Evolutionary conservation across 37 sponge, comb jelly and placozoan genomes (phyloP), one percentile per base, ranked within the genome.

Genomic region (Haliclona indistincta): DNA sequence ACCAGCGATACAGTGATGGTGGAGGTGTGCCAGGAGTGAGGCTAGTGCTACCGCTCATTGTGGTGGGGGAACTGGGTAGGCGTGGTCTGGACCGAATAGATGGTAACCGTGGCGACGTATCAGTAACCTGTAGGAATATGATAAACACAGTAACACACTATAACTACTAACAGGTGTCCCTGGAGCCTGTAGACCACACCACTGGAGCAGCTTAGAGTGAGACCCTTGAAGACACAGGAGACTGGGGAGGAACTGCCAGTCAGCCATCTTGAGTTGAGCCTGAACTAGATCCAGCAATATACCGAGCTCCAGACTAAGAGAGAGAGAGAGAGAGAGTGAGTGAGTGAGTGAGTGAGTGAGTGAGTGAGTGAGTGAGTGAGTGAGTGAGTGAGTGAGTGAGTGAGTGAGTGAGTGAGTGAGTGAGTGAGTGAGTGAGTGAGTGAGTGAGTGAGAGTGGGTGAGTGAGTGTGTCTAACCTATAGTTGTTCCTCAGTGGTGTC

Each of bases 1-100:
- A 20, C 87, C 87, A 87, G 64, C 63, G 60, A 71, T 81, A 87
- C 45, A 87, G 82, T n/a, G 67, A 55, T 11, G 87, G 87, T 5
- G 15, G 68, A n/a, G 23, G 43, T 52, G 13, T 38, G 56, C n/a
- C 52, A 42, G 4, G 85, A 64, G 15, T 71, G 72, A 41, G 78
- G 34, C n/a, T 42, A 60, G 17, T 74, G 25, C 11, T 25, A 39
- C 2, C 1, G 0, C 34, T 33, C 62, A 60, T 20, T 38, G 67
- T 17, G 17, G 37, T 38, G 36, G 39, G 51, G 15, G 15, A 10
- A 47, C 15, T 47, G 40, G 19, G 64, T 54, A 28, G 75, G 65
- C 23, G 28, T 73, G 82, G 34, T 47, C 28, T 30, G 41, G 76
- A 26, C 44, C 33, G 29, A 32, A 25, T 19, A 51, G 70, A 47